Percentiles rank a stretch among this genome's conserved stretches.
These are phyloP conservation scores for Cricetomys ansorgei DNA, from an alignment of 2,113 vertebrate species.

Conservation along the genomic window DNA sequence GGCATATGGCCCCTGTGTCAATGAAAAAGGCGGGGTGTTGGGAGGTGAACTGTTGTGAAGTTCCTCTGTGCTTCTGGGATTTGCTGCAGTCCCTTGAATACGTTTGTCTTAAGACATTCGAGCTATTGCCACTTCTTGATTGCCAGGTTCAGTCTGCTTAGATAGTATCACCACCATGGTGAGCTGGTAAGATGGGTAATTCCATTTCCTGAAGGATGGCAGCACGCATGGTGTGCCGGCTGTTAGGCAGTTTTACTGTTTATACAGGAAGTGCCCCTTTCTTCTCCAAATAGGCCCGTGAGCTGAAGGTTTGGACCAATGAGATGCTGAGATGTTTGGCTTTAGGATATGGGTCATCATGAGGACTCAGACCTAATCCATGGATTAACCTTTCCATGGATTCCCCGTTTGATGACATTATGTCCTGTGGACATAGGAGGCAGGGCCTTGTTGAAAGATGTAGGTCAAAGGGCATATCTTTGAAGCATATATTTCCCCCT, in stretches of 20 bases:
- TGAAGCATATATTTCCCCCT: background rate
- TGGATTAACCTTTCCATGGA: background rate
- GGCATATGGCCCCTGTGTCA: background rate
- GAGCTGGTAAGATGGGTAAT: background rate
- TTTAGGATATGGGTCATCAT: background rate
- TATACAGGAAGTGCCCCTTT: background rate
- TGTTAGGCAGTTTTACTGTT: background rate
- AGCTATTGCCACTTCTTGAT: background rate
- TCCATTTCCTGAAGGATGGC: background rate
- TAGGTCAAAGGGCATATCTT: no score
- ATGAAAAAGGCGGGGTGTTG: background rate
- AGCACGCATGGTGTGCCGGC: no score
- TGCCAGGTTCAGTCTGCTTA: background rate
- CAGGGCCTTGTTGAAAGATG: background rate
- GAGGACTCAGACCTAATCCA: background rate
- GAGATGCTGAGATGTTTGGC: background rate
- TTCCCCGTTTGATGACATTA: background rate
- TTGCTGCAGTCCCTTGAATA: accelerated
- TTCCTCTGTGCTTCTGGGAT: background rate
- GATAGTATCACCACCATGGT: background rate
- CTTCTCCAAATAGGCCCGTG: background rate
- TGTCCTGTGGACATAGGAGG: background rate
- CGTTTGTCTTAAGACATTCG: background rate
- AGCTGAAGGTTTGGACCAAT: background rate
- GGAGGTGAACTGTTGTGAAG: accelerated